Base-by-base conservation (phyloP, 2,113 vertebrate genomes). In the Eurystomus gularis region DNA sequence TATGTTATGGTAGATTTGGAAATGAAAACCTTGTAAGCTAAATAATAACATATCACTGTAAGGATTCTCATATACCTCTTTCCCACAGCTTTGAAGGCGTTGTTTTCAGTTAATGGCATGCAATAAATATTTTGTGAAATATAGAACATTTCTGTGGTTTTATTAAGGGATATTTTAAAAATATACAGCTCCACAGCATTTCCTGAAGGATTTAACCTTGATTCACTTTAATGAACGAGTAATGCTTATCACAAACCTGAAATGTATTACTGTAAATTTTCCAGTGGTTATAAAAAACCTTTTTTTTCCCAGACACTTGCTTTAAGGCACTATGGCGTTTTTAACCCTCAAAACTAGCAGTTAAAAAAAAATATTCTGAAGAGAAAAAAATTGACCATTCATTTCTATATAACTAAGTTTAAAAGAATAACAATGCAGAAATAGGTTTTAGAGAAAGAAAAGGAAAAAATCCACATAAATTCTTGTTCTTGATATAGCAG, bases 121-220 rank as follows among this genome's bases (percentile, higher is more conserved):
- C 33, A 96, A 69, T 86, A 97, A 96, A 79, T 90, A 94, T 64
- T 92, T 92, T 85, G 44, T 94, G 86, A 88, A 96, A 69, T 71
- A 73, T 7, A 76, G 64, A 90, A 79, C 13, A 68, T 69, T 88
- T 88, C 48, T 93, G n/a, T 46, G 70, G 69, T 80, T 97, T 87
- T 91, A 87, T 71, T 40, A 62, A 62, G 18, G 66, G 33, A 23
- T 82, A 44, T 72, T 72, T 90, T 82, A 93, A 93, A 94, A 86
- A 72, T 82, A 92, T 29, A 70, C 57, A 79, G 40, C 58, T 82
- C 28, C 77, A 72, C 21, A 94, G 65, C 39, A 88, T 89, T 97
- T 97, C 72, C 79, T 90, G 72, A 61, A 96, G 46, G 70, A 94
- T 96, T 97, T 90, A 82, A 28, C 9, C 7, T 78, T 91, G n/a